Base-by-base conservation (phyloP, 2,888 invertebrate genomes). In the Agrilus mali region DNA sequence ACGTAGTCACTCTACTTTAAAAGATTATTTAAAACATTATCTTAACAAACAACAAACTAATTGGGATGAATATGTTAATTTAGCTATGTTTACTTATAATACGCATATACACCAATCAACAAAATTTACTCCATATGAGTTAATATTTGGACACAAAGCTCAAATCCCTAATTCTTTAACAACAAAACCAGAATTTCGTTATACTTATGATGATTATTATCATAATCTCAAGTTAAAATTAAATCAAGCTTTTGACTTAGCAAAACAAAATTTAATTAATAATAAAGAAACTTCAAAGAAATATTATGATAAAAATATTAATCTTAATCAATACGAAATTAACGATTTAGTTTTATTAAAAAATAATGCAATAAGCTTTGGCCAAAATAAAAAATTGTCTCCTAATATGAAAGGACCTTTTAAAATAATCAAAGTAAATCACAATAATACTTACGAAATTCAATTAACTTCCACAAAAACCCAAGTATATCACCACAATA, bases 1-100 rank as follows among this genome's bases (percentile, higher is more conserved):
- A 44, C 44, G 61, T 20, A 51, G 50, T 15, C 60, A 62, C 38
- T 38, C 48, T n/a, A 57, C 56, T 0, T 36, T 60, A 13, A 49
- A 47, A 4, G 55, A 57, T 15, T 56, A 56, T 43, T 22, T 63
- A 1, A 52, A 54, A 45, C 53, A 57, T 37, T 58, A 51, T 38
- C 54, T 58, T 1, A 53, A 53, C 7, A 12, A 40, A 20, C 42
- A 53, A 10, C 50, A 52, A 45, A 44, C 17, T 3, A 34, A 44
- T 27, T 44, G 41, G 41, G 40, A 44, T 33, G 42, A 33, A 41
- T 40, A 13, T 47, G 43, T 16, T 31, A 37, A 15, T n/a, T 52
- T 50, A 27, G 51, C 53, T 1, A 50, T 54, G 44, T 53, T 57
- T 35, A n/a, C n/a, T 48, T 55, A 55, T 37, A 54, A 55, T 15